Evolutionary conservation across 2,113 vertebrate species (phyloP), one percentile per base, ranked within the genome.

Genomic region (Hyla sarda): DNA sequence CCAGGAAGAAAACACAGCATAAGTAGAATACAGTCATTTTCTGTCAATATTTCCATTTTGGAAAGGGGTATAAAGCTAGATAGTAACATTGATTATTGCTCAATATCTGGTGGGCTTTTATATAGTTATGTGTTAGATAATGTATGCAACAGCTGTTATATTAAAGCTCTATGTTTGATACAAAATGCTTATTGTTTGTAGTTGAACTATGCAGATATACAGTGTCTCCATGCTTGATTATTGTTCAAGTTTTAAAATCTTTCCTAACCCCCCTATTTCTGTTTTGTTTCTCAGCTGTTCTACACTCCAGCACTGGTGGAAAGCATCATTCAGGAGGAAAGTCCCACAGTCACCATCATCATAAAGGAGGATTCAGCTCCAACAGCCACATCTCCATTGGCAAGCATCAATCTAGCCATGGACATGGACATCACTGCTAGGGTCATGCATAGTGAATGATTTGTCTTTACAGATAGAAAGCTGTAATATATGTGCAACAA

Each of bases 221-320:
- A n/a, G n/a, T 60, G 11, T 65, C 11, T 0, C 25, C 2, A 13
- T 28, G 60, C 11, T 30, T 28, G n/a, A 13, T 65, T 1, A 1
- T 41, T 41, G 41, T 41, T 41, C 41, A 41, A 5, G 41, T 41
- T 5, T 41, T 41, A 41, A 5, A 3, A 41, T 3, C 41, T 41
- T 41, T 41, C 41, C 41, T 41, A 41, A 41, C 41, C 41, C 8
- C 8, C 34, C 12, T 16, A 25, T 80, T 80, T 60, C 23, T 58
- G 7, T 58, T 10, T n/a, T 25, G 10, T 10, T 8, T 67, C 62
- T 82, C 19, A 82, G 81, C 81, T 71, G 81, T 82, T 17, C 25
- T 82, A 23, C 81, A 82, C 81, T 82, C 81, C 28, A 82, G 81
- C 81, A 67, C 60, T 71, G 81, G 81, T 71, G 81, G 81, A 71